Percentiles rank a stretch among this genome's conserved stretches.
Conservation (phyloP, 2,797 vertebrate species). For the Enoplosus armatus region DNA sequence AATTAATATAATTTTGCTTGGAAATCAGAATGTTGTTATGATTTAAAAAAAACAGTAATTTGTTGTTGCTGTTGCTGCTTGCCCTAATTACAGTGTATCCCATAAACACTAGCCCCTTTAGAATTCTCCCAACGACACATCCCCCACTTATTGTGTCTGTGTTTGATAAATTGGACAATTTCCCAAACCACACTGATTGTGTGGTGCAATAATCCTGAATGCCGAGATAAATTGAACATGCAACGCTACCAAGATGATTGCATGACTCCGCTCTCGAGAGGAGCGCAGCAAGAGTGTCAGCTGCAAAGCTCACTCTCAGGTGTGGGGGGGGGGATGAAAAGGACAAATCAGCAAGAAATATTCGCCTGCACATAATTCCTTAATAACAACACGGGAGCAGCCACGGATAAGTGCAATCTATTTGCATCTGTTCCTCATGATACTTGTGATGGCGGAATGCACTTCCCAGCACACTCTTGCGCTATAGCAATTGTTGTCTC, state of each 20-base stretch:
- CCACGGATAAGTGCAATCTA: conserved; percentile 29
- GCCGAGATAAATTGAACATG: conserved; percentile 67
- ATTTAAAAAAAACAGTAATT: conserved; percentile 42
- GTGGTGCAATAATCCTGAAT: conserved; percentile 59
- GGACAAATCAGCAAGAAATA: conserved; percentile 58
- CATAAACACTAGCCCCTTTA: conserved; percentile 65
- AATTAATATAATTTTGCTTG: conserved; percentile 54
- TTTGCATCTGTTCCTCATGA: conserved; percentile 63
- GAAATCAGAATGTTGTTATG: conserved; percentile 59
- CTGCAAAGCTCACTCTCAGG: conserved; percentile 35
- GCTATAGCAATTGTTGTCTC: conserved; percentile 25
- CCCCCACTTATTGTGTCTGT: conserved; percentile 57
- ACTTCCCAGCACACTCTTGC: conserved; percentile 12
- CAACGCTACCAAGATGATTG: conserved; percentile 70
- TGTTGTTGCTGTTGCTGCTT: conserved; percentile 54
- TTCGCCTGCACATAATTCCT: conserved; percentile 59
- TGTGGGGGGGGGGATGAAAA: conserved; percentile 12
- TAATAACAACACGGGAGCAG: conserved; percentile 57
- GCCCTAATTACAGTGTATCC: conserved; percentile 72
- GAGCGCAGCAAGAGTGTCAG: conserved; percentile 44
- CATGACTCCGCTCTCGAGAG: conserved; percentile 56
- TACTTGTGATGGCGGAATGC: conserved; percentile 29
- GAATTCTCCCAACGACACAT: conserved; percentile 56
- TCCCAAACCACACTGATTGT: conserved; percentile 66
- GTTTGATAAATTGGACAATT: conserved; percentile 69